phyloP scores from a whole-genome alignment of 2,797 vertebrate species.

The Borostomias antarcticus region DNA sequence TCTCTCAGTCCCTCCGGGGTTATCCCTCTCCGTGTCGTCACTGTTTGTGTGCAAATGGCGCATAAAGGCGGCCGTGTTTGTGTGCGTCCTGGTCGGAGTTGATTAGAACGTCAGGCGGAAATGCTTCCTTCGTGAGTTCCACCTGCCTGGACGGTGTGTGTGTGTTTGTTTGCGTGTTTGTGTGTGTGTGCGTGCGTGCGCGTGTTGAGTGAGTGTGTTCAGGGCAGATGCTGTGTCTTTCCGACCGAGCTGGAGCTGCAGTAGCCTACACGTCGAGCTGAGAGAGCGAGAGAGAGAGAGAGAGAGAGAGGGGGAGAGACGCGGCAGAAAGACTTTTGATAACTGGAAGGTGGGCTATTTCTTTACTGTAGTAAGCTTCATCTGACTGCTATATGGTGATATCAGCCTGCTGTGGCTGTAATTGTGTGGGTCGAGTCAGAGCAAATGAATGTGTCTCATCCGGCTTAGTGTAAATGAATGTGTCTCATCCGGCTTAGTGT shows the following conservation, averaged over 20 bases:
- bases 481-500: background rate
- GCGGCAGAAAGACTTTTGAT: constrained; percentile 7
- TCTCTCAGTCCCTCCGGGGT: constrained; percentile 5
- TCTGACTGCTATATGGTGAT: background rate
- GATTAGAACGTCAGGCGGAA: constrained; percentile 14
- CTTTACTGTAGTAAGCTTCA: background rate
- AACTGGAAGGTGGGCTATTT: constrained; percentile 25
- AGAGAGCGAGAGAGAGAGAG: constrained; percentile 29
- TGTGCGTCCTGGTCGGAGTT: constrained; percentile 16
- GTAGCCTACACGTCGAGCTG: constrained; percentile 18
- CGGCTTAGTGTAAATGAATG: background rate
- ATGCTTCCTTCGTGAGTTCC: constrained; percentile 25
- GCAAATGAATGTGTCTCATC: background rate
- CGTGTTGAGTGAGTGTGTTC: constrained; percentile 33
- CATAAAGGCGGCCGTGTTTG: constrained; percentile 40
- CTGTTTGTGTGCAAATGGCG: constrained; percentile 62
- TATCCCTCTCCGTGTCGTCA: constrained; percentile 40
- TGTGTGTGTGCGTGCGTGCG: too few relatives aligned
- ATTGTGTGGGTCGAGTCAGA: background rate
- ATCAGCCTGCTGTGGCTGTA: background rate
- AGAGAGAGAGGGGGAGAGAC: constrained; percentile 30
- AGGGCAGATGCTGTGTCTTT: constrained; percentile 55
- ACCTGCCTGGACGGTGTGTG: constrained; percentile 27
- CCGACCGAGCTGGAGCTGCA: constrained; percentile 55
- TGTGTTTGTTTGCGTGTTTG: too few relatives aligned